phyloP scores from a whole-genome alignment of 2,113 vertebrate genomes.

The Gavia stellata region DNA sequence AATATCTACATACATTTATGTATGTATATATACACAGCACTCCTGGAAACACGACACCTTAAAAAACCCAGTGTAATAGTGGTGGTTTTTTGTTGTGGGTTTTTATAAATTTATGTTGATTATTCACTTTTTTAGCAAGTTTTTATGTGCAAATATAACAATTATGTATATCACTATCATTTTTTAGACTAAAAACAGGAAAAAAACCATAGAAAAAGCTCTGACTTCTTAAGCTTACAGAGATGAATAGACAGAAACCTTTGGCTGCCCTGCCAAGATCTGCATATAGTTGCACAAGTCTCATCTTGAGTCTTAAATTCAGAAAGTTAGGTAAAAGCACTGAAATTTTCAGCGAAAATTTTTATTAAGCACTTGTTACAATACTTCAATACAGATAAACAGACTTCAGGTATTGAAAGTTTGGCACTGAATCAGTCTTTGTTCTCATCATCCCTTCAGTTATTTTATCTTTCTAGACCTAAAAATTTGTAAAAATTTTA shows the following conservation, averaged over 20 bases:
- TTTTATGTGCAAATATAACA: background rate
- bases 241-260: background rate
- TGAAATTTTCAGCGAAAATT: background rate
- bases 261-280: background rate
- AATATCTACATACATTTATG: background rate
- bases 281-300: background rate
- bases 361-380: background rate
- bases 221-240: background rate
- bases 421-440: background rate
- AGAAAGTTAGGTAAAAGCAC: background rate
- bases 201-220: background rate
- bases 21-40: too few relatives aligned
- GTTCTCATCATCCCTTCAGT: background rate
- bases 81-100: too few relatives aligned
- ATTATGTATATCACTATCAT: background rate
- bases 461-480: background rate
- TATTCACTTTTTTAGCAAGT: background rate
- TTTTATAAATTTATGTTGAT: background rate
- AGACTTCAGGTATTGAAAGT: background rate
- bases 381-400: background rate
- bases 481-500: background rate
- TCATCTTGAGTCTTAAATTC: background rate
- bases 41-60: background rate
- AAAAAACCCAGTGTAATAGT: background rate
- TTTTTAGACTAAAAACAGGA: background rate